These are phyloP conservation scores for Zaprionus ornatus DNA, from an alignment of 1,140 invertebrate species.

Conservation along the genomic window DNA sequence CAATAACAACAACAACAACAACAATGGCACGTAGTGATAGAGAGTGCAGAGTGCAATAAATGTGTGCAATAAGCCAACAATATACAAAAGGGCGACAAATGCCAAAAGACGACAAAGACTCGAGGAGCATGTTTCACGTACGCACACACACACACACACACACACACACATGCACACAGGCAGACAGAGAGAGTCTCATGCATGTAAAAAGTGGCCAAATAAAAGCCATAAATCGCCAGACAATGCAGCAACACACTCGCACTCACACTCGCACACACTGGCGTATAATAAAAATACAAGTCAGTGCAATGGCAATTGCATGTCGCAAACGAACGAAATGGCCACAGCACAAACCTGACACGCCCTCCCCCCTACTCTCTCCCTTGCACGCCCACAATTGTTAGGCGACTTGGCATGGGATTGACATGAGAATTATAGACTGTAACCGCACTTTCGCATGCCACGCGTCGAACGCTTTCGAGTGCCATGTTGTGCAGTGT, in stretches of 20 bases:
- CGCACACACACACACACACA: neutral
- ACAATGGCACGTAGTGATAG: conserved; percentile 12
- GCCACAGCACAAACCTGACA: conserved; percentile 18
- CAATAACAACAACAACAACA: conserved; percentile 7
- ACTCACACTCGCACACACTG: conserved; percentile 15
- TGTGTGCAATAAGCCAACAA: conserved; percentile 75
- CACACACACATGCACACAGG: conserved; percentile 1
- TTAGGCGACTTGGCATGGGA: conserved; percentile 11
- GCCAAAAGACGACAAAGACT: conserved; percentile 56
- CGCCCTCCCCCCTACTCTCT: neutral
- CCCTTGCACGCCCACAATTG: neutral
- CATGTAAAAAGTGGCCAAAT: conserved; percentile 75
- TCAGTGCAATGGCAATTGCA: conserved; percentile 61
- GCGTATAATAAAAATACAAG: conserved; percentile 65
- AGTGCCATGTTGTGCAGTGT: conserved; percentile 55
- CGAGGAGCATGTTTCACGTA: conserved; percentile 25
- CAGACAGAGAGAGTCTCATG: no score
- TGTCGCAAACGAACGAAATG: conserved; percentile 46
- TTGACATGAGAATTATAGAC: conserved; percentile 31
- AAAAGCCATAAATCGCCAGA: conserved; percentile 79
- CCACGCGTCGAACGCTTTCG: conserved; percentile 10
- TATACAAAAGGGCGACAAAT: conserved; percentile 76
- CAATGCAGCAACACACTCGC: conserved; percentile 56
- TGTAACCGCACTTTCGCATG: conserved; percentile 19
- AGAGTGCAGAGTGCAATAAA: conserved; percentile 50